Conservation (phyloP, 2,113 vertebrate species). For the Sorex araneus region DNA sequence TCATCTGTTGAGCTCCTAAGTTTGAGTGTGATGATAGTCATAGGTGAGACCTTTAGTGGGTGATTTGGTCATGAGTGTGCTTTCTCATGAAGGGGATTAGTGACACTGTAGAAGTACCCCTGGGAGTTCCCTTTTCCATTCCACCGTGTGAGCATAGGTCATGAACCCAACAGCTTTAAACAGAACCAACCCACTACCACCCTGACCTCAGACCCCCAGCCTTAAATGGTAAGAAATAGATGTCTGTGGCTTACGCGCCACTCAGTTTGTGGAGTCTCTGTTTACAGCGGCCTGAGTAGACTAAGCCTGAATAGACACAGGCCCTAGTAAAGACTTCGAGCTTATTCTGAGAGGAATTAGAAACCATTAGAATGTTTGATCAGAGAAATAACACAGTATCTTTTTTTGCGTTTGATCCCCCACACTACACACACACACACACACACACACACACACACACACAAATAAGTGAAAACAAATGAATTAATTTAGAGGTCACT, state of each 20-base stretch:
- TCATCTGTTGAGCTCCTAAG: not conserved
- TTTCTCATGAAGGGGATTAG: not conserved
- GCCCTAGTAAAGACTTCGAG: not conserved
- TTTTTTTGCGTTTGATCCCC: too few relatives aligned
- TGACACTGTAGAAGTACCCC: not conserved
- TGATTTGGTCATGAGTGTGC: not conserved
- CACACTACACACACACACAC: too few relatives aligned
- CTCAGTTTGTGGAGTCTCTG: not conserved
- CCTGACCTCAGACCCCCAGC: not conserved
- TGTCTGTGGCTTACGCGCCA: not conserved
- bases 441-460: too few relatives aligned
- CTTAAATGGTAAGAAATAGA: not conserved
- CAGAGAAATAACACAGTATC: constrained; percentile 2
- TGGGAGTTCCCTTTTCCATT: not conserved
- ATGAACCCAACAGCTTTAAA: not conserved
- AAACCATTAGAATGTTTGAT: constrained; percentile 12
- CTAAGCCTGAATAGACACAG: not conserved
- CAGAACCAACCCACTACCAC: not conserved
- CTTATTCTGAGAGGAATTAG: constrained; percentile 49
- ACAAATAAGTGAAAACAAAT: not conserved
- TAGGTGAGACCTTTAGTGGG: not conserved
- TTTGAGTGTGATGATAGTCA: not conserved
- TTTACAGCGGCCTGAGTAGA: not conserved
- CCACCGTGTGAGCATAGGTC: not conserved
- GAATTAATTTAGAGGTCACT: constrained; percentile 13